These are phyloP conservation scores for Drosophila meridionalis DNA, from an alignment of 2,888 invertebrate genomes.

Conservation along the genomic window DNA sequence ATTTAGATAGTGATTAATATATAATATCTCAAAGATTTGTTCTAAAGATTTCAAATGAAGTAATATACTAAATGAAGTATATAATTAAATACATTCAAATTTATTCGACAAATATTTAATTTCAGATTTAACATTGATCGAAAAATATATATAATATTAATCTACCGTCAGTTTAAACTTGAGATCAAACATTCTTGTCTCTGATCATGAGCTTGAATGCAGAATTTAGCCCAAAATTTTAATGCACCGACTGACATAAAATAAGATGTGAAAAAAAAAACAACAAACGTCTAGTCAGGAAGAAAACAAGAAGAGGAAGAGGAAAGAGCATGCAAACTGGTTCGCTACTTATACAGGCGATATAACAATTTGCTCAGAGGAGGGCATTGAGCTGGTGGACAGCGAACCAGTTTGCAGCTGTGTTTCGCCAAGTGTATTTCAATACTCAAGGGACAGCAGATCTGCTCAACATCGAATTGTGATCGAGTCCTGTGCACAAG, in stretches of 20 bases:
- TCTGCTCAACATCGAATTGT: constrained; percentile 44
- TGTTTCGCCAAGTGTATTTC: constrained; percentile 46
- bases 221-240: constrained; percentile 24
- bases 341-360: constrained; percentile 43
- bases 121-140: background rate
- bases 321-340: constrained; percentile 54
- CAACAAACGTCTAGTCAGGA: constrained; percentile 71
- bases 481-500: constrained; percentile 22
- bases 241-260: constrained; percentile 8
- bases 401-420: constrained; percentile 77
- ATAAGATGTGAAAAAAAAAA: constrained; percentile 35
- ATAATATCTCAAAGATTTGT: too few species aligned
- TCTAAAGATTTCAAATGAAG: too few species aligned
- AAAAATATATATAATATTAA: background rate
- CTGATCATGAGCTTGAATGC: constrained; percentile 20
- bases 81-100: too few species aligned
- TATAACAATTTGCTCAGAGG: constrained; percentile 34
- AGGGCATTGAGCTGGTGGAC: background rate
- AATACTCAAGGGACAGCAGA: constrained; percentile 76
- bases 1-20: background rate
- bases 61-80: too few species aligned
- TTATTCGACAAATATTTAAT: too few species aligned
- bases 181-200: constrained; percentile 1
- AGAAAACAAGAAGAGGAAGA: constrained; percentile 21
- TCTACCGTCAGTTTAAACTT: background rate